Evolutionary conservation across 2,797 vertebrate species (phyloP).

Genomic region (Carapus acus): DNA sequence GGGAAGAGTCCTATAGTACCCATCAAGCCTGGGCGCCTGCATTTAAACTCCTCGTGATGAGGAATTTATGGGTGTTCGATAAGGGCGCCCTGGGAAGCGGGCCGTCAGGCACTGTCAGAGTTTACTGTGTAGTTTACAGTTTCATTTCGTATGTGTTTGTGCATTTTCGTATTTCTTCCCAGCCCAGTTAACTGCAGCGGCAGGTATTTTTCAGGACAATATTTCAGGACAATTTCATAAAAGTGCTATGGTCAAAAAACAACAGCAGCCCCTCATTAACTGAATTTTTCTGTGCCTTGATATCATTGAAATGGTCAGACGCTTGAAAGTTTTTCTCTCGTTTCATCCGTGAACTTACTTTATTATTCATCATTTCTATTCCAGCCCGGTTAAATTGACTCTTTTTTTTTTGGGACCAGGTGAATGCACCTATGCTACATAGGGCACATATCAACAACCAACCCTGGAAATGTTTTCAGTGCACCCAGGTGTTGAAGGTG

Average conservation of each 20-base stretch:
- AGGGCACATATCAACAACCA: slow-evolving; percentile 47
- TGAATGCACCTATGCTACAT: slow-evolving; percentile 53
- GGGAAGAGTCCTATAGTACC: slow-evolving; percentile 10
- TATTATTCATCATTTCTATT: no score
- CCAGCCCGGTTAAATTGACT: no score
- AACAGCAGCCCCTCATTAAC: slow-evolving; percentile 40
- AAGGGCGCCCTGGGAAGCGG: slow-evolving; percentile 19
- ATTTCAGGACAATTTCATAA: slow-evolving; percentile 22
- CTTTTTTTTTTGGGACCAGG: slow-evolving; percentile 45
- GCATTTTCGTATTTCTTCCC: slow-evolving; percentile 5
- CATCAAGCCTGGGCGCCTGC: slow-evolving; percentile 13
- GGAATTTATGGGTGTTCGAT: slow-evolving; percentile 19
- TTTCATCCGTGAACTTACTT: no score
- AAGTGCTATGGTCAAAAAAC: slow-evolving; percentile 19
- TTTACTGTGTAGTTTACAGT: slow-evolving; percentile 23
- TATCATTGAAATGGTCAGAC: slow-evolving; percentile 38
- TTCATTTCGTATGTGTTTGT: slow-evolving; percentile 14
- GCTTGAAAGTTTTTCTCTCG: slow-evolving; percentile 29
- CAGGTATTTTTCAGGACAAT: slow-evolving; percentile 25
- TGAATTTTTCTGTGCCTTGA: slow-evolving; percentile 38
- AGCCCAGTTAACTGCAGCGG: no score
- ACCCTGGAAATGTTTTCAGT: slow-evolving; percentile 12
- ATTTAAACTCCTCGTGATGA: slow-evolving; percentile 31
- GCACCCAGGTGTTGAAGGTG: slow-evolving; percentile 27
- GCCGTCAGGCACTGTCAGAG: slow-evolving; percentile 10